Evolutionary conservation across 2,888 invertebrate genomes (phyloP).

Genomic region (Phymatocera aterrima): DNA sequence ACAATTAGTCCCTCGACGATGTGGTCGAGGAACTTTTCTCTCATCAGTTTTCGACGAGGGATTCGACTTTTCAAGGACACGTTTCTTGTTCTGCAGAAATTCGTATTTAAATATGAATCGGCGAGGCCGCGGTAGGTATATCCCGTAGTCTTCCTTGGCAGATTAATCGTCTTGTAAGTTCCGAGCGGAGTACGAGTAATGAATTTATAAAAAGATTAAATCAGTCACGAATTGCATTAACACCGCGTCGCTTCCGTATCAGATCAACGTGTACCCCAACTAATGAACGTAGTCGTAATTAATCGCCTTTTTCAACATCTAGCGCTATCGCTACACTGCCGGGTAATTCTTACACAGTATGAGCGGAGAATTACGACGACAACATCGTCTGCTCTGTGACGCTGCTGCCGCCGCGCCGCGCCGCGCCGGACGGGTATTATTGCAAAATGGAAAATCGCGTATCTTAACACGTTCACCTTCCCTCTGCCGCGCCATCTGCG

Average conservation of each 20-base stretch:
- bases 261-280: conserved; percentile 46
- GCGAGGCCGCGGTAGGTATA: not conserved
- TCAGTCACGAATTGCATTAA: conserved; percentile 48
- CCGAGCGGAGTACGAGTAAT: conserved; percentile 28
- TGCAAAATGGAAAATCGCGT: not conserved
- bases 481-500: not conserved
- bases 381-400: too few relatives aligned
- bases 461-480: not conserved
- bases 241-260: conserved; percentile 45
- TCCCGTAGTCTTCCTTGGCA: not conserved
- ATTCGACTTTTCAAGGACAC: not conserved
- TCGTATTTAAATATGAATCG: not conserved
- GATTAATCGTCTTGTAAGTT: conserved; percentile 13
- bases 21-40: conserved; percentile 2
- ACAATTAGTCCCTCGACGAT: not conserved
- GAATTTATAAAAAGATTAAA: conserved; percentile 48
- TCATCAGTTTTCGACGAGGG: not conserved
- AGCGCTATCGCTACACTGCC: not conserved
- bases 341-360: conserved; percentile 22
- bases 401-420: not conserved
- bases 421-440: too few relatives aligned
- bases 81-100: not conserved
- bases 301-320: conserved; percentile 34
- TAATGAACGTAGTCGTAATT: conserved; percentile 40
- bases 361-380: conserved; percentile 20